A percentile compares a stretch with the other conserved stretches of the same genome.
Evolutionary conservation across 53 echinoderm and acorn worm species (phyloP).

Genomic region (Apostichopus leukothele): DNA sequence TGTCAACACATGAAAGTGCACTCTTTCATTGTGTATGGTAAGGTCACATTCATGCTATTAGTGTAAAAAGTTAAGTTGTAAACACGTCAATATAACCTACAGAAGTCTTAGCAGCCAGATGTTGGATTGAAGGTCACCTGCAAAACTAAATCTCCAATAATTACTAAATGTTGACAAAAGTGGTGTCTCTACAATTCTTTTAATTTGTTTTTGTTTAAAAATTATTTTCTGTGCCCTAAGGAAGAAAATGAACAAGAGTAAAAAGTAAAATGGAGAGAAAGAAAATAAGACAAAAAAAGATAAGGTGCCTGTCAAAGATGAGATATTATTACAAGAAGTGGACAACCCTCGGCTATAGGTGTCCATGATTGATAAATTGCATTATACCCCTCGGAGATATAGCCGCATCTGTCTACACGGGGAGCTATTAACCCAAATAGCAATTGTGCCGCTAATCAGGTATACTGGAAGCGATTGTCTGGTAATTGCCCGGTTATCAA

Average conservation of each 20-base stretch:
- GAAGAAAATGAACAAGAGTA: neutral
- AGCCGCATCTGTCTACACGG: neutral
- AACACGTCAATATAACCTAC: too few relatives aligned
- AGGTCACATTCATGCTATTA: too few relatives aligned
- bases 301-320: neutral
- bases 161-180: too few relatives aligned
- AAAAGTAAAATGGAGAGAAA: neutral
- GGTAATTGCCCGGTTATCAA: neutral
- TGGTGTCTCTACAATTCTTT: too few relatives aligned
- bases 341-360: neutral
- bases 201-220: too few relatives aligned
- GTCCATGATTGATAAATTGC: slow-evolving; percentile 8
- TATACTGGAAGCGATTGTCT: neutral
- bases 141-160: too few relatives aligned
- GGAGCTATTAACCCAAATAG: slow-evolving; percentile 14
- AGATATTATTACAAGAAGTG: neutral
- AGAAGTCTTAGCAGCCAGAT: too few relatives aligned
- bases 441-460: neutral
- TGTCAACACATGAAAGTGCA: too few relatives aligned
- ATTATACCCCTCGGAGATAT: neutral
- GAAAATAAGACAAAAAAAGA: neutral
- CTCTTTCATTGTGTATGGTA: too few relatives aligned
- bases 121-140: too few relatives aligned
- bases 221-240: too few relatives aligned
- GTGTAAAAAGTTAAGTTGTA: too few relatives aligned